Percentiles rank a stretch among this genome's conserved stretches.
Evolutionary conservation across 2,113 vertebrate species (phyloP).

Genomic region (Nannobrachium achirus): DNA sequence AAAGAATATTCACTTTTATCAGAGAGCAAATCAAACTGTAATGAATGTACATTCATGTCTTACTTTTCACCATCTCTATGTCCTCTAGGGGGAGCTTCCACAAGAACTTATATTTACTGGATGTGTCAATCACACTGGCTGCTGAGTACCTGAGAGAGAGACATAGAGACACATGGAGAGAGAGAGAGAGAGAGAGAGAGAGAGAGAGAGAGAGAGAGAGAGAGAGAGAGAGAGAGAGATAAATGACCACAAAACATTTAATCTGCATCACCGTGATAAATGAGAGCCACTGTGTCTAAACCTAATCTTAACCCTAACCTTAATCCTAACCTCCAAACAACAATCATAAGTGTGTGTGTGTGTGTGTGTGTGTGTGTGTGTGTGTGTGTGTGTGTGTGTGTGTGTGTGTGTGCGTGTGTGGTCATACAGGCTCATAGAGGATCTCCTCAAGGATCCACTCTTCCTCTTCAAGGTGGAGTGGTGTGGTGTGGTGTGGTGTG

Average conservation of each 20-base stretch:
- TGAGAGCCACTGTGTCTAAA: no score
- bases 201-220: background rate
- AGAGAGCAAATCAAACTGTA: no score
- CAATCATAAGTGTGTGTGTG: background rate
- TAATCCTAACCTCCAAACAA: no score
- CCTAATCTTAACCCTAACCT: no score
- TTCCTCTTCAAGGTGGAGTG: slow-evolving; percentile 98
- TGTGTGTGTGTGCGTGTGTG: background rate
- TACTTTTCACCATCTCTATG: slow-evolving; percentile 94
- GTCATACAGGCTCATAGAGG: slow-evolving; percentile 97
- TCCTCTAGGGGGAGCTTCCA: slow-evolving; percentile 97
- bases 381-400: background rate
- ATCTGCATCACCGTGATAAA: no score
- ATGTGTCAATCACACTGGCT: slow-evolving; percentile 93
- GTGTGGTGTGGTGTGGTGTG: background rate
- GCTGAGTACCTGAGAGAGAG: slow-evolving; percentile 86
- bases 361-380: background rate
- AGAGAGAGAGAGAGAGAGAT: background rate
- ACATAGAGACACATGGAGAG: background rate
- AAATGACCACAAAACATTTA: no score
- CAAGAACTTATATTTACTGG: slow-evolving; percentile 98
- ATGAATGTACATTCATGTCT: no score
- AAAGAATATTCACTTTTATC: no score
- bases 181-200: background rate
- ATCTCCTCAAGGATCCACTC: slow-evolving; percentile 94